Evolutionary conservation across 2,797 vertebrate genomes (phyloP).

Genomic region (Chaetophractus vellerosus): DNA sequence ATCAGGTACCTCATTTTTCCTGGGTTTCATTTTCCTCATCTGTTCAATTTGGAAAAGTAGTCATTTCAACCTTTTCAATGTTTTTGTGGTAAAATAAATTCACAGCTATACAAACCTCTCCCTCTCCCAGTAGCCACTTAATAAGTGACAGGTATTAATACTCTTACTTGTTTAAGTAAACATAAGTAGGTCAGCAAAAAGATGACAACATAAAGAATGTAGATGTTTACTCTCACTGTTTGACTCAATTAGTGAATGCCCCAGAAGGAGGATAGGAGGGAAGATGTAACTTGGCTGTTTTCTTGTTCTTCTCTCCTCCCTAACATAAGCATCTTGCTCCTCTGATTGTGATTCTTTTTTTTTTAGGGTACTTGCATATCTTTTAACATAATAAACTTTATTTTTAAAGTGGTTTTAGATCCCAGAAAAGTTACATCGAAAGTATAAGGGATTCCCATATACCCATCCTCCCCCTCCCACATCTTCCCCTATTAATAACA

Average conservation of each 20-base stretch:
- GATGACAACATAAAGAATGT: not conserved
- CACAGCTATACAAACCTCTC: not conserved
- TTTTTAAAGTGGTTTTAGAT: too few species aligned
- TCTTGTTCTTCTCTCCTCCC: not conserved
- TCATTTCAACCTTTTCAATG: not conserved
- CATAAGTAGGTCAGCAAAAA: constrained; percentile 5
- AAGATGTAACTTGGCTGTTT: not conserved
- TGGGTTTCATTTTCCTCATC: not conserved
- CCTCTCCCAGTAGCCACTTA: not conserved
- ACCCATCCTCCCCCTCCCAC: too few species aligned
- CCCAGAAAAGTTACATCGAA: too few species aligned
- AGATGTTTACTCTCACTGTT: not conserved
- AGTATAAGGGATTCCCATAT: too few species aligned
- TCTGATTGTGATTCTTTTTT: not conserved
- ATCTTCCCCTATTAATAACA: too few species aligned
- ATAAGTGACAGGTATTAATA: not conserved
- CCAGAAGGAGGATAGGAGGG: not conserved
- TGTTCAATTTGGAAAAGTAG: not conserved
- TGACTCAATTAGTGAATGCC: not conserved
- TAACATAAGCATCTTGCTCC: not conserved
- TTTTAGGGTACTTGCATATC: too few species aligned
- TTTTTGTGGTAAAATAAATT: constrained; percentile 33
- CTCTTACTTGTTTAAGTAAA: not conserved
- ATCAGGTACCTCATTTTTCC: not conserved
- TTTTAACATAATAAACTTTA: too few species aligned